Evolutionary conservation across 2,113 vertebrate species (phyloP).

Genomic region (Neolamprologus longior): DNA sequence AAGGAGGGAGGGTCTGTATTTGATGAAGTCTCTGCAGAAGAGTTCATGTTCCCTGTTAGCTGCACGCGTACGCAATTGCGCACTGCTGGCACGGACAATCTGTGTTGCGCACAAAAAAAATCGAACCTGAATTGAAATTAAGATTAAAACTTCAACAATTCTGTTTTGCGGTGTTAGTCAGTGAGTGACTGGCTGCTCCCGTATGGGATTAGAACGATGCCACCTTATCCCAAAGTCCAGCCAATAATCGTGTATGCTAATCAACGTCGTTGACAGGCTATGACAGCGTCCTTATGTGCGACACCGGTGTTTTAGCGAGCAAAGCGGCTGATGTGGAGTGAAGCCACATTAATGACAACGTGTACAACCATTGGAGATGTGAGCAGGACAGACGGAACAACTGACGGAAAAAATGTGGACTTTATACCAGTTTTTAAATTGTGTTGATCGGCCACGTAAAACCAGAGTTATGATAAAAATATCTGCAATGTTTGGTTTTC

Average conservation of each 20-base stretch:
- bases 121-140: fast-evolving
- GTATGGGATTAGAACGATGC: fast-evolving
- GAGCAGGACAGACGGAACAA: not conserved
- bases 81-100: not conserved
- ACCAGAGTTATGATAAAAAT: too few species aligned
- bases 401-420: fast-evolving
- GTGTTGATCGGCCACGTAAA: too few species aligned
- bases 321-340: not conserved
- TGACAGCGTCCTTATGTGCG: not conserved
- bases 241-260: not conserved
- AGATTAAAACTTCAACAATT: fast-evolving
- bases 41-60: not conserved
- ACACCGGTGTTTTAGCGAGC: fast-evolving
- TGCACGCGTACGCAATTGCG: not conserved
- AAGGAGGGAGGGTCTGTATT: not conserved
- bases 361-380: not conserved
- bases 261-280: fast-evolving
- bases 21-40: not conserved
- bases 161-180: not conserved
- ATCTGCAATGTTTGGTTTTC: too few species aligned
- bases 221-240: not conserved
- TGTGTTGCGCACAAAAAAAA: fast-evolving
- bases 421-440: too few species aligned
- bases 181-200: not conserved
- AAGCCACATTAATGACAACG: fast-evolving